Conservation (phyloP, 2,888 invertebrate genomes). For the Cremastinae sp. region DNA sequence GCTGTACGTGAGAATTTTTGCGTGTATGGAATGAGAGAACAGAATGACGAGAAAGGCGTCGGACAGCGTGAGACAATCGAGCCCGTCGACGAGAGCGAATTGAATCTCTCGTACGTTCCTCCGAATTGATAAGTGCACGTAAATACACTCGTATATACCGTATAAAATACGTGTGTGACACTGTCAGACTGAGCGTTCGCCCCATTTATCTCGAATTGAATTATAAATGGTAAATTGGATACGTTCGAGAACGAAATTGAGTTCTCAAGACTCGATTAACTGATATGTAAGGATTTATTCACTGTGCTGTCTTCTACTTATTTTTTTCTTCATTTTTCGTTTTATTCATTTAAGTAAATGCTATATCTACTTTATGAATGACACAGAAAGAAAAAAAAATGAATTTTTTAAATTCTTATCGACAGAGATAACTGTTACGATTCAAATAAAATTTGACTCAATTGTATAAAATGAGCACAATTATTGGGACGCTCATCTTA, state of each 20-base stretch:
- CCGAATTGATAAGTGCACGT: conserved; percentile 33
- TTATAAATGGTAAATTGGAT: conserved; percentile 51
- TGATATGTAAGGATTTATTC: conserved; percentile 28
- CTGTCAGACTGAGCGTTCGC: conserved; percentile 43
- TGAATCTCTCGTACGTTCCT: conserved; percentile 46
- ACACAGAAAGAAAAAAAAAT: too few relatives aligned
- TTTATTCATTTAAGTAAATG: too few relatives aligned
- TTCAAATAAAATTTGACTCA: too few relatives aligned
- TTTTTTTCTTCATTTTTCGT: neutral
- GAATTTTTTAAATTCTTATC: too few relatives aligned
- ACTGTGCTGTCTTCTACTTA: neutral
- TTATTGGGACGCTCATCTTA: too few relatives aligned
- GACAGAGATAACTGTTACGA: too few relatives aligned
- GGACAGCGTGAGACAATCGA: conserved; percentile 60
- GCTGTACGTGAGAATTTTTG: conserved; percentile 24
- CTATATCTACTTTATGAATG: too few relatives aligned
- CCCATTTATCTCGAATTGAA: conserved; percentile 52
- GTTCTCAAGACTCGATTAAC: conserved; percentile 38
- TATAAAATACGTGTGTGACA: conserved; percentile 6
- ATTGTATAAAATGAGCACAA: too few relatives aligned
- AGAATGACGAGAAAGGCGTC: conserved; percentile 45
- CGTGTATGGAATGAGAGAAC: conserved; percentile 44
- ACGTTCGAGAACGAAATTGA: conserved; percentile 49
- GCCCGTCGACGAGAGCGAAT: conserved; percentile 56
- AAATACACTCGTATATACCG: conserved; percentile 2